Evolutionary conservation across 2,888 invertebrate genomes (phyloP).

Genomic region (Hirtodrosophila cameraria): DNA sequence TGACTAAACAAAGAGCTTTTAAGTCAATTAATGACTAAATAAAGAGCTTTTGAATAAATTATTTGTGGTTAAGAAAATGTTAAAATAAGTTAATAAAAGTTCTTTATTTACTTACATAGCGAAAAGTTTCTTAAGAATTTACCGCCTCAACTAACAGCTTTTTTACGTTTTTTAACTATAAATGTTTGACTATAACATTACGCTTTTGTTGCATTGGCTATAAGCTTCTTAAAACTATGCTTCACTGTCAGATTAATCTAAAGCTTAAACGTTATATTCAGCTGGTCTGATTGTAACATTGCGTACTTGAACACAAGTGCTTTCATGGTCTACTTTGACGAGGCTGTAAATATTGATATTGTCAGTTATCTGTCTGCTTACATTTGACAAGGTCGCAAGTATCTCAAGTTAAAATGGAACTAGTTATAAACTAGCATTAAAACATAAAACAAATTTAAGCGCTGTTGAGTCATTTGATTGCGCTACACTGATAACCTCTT

Average conservation of each 20-base stretch:
- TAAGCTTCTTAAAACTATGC: neutral
- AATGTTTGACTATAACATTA: too few species aligned
- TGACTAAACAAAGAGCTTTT: too few species aligned
- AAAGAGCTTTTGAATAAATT: too few species aligned
- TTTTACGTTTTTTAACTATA: too few species aligned
- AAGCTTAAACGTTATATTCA: neutral
- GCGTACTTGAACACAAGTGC: neutral
- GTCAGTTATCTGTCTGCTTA: neutral
- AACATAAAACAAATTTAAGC: neutral
- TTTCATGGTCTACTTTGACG: neutral
- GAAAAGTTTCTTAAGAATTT: too few species aligned
- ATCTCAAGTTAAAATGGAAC: slow-evolving; percentile 3
- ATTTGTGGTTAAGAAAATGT: too few species aligned
- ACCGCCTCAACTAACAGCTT: too few species aligned
- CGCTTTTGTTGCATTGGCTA: neutral
- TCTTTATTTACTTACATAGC: too few species aligned
- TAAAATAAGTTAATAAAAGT: too few species aligned
- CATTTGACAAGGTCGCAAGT: neutral
- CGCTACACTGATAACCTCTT: slow-evolving; percentile 18
- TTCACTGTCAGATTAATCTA: neutral
- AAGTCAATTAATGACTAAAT: too few species aligned
- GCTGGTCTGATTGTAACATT: neutral
- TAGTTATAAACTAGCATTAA: slow-evolving; percentile 20
- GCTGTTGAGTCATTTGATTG: slow-evolving; percentile 27
- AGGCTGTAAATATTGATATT: slow-evolving; percentile 6